Evolutionary conservation across 2,888 invertebrate species (phyloP), one percentile per base, ranked within the genome.

Genomic region (Drosophila paramelanica): DNA sequence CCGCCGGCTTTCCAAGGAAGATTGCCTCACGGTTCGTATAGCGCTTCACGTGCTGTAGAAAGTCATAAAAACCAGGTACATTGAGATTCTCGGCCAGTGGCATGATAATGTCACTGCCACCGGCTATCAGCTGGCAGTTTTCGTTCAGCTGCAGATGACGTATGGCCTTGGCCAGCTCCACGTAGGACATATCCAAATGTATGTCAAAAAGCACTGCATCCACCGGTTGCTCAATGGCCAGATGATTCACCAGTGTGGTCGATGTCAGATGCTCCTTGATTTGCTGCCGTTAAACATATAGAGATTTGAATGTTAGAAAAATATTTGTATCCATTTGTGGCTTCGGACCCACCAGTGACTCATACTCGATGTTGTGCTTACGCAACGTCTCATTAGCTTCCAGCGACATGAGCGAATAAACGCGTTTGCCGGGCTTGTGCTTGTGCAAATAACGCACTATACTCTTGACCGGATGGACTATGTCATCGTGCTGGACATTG

Each of bases 121-220:
- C 93, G 6, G 89, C 84, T 20, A 94, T 76, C 57, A 92, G 92
- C 27, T 92, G 36, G 20, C 93, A 93, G 13, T 93, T 90, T 4
- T 93, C 92, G 1, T 91, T 87, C 41, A 92, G 82, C 67, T 90
- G 86, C 31, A 94, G 84, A 79, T 93, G 93, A 3, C 90, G 83
- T 11, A 91, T 80, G 7, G 93, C 93, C 67, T 92, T 92, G 47
- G 92, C 90, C 41, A 94, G 53, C 74, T 92, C 92, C 38, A 90
- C 77, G 70, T 92, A 93, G n/a, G 91, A 92, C 31, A 92, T 66
- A 52, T 92, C 91, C 0, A 92, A 41, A 65, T 93, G 93, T 27
- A 92, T 88, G 74, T 94, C 94, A 10, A 92, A 70, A 8, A 94
- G 79, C 1, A 94, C 93, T 0, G 93, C 94, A 36, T 93, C 93